Evolutionary conservation across 2,888 invertebrate species (phyloP).

Genomic region (Mimachlamys varia): DNA sequence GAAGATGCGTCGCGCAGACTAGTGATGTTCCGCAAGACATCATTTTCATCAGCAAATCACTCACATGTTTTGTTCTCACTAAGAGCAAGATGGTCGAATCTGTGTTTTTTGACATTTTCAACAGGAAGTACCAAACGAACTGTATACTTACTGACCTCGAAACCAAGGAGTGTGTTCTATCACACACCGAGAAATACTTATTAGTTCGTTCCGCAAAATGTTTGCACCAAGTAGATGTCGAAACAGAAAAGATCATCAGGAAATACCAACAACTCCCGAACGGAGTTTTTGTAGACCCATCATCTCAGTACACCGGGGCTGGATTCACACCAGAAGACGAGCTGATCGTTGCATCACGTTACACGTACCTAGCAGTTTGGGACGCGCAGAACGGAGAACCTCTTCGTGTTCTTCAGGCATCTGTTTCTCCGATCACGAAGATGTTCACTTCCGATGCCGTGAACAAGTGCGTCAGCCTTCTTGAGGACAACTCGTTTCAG

Average conservation of each 20-base stretch:
- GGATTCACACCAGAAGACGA: conserved; percentile 72
- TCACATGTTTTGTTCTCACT: conserved; percentile 70
- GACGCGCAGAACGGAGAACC: conserved; percentile 66
- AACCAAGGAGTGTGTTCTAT: conserved; percentile 64
- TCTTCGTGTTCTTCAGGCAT: conserved; percentile 70
- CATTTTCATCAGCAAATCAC: conserved; percentile 60
- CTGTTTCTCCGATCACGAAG: conserved; percentile 68
- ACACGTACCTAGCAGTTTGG: conserved; percentile 77
- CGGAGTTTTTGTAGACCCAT: conserved; percentile 69
- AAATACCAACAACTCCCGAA: conserved; percentile 68
- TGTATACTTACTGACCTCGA: conserved; percentile 71
- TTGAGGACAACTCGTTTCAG: conserved; percentile 72
- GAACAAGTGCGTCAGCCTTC: conserved; percentile 72
- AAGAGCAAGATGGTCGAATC: conserved; percentile 66
- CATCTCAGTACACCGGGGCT: conserved; percentile 72
- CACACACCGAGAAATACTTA: conserved; percentile 63
- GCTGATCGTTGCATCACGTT: conserved; percentile 70
- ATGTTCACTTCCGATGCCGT: conserved; percentile 69
- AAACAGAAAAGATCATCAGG: conserved; percentile 58
- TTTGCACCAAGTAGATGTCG: conserved; percentile 68
- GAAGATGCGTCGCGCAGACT: conserved; percentile 67
- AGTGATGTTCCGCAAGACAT: conserved; percentile 69
- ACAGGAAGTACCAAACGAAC: conserved; percentile 59
- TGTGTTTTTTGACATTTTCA: conserved; percentile 66
- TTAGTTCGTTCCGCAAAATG: conserved; percentile 69